Evolutionary conservation across 2,888 invertebrate species (phyloP), one percentile per base, ranked within the genome.

Genomic region (Dicyrtoma fusca): DNA sequence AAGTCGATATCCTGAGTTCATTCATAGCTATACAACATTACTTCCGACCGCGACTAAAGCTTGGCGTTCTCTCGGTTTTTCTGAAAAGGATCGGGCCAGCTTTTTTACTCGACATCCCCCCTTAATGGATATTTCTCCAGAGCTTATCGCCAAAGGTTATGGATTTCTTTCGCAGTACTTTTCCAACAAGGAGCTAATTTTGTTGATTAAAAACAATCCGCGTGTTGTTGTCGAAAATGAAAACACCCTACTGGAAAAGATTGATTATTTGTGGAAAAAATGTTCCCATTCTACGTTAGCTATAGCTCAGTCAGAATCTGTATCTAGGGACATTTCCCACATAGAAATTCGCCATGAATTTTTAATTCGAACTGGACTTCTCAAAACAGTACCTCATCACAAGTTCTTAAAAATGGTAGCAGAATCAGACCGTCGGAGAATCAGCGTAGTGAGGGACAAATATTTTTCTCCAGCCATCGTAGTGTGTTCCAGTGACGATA

Each of bases 341-440:
- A 78, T 79, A 4, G 74, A 71, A 62, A 61, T 65, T 0, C 53
- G 80, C 13, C 79, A 79, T 62, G 76, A 78, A 42, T 79, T 80
- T 55, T 69, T 80, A 1, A 75, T 77, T 53, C 73, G 79, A 25
- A 59, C 74, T 25, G 80, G 80, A 5, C 26, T 78, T 11, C 77
- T 76, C 57, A 73, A 76, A 63, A 68, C 75, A 0, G 72, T 77
- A 17, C 76, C 75, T 1, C 76, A 74, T 62, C 62, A 69, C 2
- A 76, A 76, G 53, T 61, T 78, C 11, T 74, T 75, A 13, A 80
- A 80, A 69, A 47, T 75, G 0, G 25, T 69, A 68, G 76, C 75
- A 13, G 73, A 79, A 26, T 63, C 73, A 14, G 72, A 63, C 17
- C 26, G 23, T 10, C n/a, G 62, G 17, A 55, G 61, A 17, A 45